These are phyloP conservation scores for Marmota flaviventris DNA, from an alignment of 2,113 vertebrate genomes.

Conservation along the genomic window DNA sequence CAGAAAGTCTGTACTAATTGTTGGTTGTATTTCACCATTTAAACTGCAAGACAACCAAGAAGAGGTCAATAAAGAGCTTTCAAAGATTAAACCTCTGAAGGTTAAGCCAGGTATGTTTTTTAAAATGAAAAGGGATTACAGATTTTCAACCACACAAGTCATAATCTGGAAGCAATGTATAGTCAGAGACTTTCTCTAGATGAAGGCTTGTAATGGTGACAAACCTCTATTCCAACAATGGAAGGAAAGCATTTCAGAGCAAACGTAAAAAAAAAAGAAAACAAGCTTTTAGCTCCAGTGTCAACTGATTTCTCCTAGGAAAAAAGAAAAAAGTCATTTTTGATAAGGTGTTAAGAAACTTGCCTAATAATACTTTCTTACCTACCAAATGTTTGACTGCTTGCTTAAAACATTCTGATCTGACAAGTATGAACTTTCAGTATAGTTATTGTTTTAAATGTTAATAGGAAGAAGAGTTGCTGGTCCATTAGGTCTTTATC, in stretches of 20 bases:
- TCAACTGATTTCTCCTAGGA: neutral
- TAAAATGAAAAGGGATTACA: conserved; percentile 77
- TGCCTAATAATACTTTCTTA: conserved; percentile 45
- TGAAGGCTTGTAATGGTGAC: conserved; percentile 79
- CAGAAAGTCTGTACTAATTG: neutral
- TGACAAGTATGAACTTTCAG: neutral
- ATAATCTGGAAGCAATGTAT: neutral
- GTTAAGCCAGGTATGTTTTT: conserved; percentile 79
- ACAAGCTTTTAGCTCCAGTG: no score
- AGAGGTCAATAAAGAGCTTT: neutral
- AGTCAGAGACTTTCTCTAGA: conserved; percentile 53
- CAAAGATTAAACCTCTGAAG: conserved; percentile 68
- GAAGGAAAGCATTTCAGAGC: conserved; percentile 43
- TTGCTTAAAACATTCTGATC: conserved; percentile 1
- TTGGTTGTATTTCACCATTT: neutral
- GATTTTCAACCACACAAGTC: conserved; percentile 48
- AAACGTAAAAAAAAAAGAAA: neutral
- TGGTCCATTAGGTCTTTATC: neutral
- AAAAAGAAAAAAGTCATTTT: conserved; percentile 22
- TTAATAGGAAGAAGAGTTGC: neutral
- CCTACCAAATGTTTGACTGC: neutral
- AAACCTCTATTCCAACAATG: conserved; percentile 65
- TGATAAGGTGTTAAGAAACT: conserved; percentile 26
- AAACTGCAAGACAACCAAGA: neutral
- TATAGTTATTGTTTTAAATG: neutral